phyloP scores from a whole-genome alignment of 2,888 invertebrate species.

The Taphrorychus bicolor region DNA sequence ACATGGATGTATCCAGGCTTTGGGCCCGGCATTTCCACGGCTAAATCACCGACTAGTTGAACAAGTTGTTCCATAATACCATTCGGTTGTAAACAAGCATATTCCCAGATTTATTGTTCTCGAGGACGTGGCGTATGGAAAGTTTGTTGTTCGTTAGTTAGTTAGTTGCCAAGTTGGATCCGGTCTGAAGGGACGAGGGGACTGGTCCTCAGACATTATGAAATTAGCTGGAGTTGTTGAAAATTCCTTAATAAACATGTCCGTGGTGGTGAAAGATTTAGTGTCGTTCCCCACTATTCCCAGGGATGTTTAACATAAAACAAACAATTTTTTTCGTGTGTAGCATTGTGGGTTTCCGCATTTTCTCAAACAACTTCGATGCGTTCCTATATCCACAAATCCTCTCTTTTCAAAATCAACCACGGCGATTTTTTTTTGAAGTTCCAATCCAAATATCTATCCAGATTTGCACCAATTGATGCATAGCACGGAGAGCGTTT shows the following conservation, averaged over 20 bases:
- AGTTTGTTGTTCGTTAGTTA: conserved; percentile 16
- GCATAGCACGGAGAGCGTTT: too few relatives aligned
- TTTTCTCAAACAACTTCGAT: not conserved
- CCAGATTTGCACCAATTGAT: too few relatives aligned
- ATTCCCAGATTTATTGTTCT: conserved; percentile 38
- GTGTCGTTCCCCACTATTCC: conserved; percentile 25
- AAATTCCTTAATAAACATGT: too few relatives aligned
- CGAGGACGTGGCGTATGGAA: conserved; percentile 23
- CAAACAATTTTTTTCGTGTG: conserved; percentile 32
- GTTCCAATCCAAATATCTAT: too few relatives aligned
- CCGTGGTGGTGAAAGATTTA: conserved; percentile 29
- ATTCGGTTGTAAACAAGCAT: conserved; percentile 47
- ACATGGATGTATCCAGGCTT: conserved; percentile 55
- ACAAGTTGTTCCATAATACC: conserved; percentile 51
- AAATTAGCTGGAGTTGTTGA: not conserved
- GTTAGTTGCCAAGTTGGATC: conserved; percentile 1
- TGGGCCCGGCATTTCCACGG: conserved; percentile 41
- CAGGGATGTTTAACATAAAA: conserved; percentile 33
- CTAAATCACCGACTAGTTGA: conserved; percentile 40
- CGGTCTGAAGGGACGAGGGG: conserved; percentile 4
- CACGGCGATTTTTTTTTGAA: too few relatives aligned
- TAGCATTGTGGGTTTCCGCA: conserved; percentile 8
- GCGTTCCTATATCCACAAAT: not conserved
- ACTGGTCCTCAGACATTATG: not conserved
- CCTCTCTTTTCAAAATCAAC: not conserved